These are phyloP conservation scores for Pecten maximus DNA, from an alignment of 2,888 invertebrate species.

Conservation along the genomic window DNA sequence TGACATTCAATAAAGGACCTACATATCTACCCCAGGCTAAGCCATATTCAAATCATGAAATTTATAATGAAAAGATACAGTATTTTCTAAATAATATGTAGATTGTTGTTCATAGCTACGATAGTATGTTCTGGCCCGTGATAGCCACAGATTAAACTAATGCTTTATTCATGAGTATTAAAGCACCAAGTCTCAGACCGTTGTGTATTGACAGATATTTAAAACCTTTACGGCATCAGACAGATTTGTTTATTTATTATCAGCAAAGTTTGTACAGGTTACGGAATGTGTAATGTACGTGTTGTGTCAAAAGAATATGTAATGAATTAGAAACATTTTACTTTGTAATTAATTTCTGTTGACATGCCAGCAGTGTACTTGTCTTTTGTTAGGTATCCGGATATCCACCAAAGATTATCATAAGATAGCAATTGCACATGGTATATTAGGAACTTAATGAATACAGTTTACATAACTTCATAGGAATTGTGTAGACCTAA, in stretches of 20 bases:
- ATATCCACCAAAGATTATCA: neutral
- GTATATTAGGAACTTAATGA: neutral
- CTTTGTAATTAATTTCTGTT: neutral
- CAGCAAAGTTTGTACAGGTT: neutral
- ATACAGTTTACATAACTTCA: no score
- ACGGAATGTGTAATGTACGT: neutral
- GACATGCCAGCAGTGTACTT: neutral
- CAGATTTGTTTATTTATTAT: slow-evolving; percentile 20
- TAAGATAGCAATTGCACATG: neutral
- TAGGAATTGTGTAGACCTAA: no score
- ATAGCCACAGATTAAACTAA: slow-evolving; percentile 10
- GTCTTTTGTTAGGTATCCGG: neutral
- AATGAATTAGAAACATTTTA: neutral
- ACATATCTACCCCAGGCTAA: neutral
- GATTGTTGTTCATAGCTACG: neutral
- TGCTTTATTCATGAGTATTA: slow-evolving; percentile 20
- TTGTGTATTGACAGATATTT: neutral
- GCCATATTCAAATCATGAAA: slow-evolving; percentile 8
- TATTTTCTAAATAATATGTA: neutral
- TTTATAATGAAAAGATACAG: neutral
- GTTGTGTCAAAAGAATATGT: neutral
- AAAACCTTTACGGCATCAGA: neutral
- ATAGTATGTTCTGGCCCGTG: neutral
- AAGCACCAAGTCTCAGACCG: neutral
- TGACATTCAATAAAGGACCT: neutral